Evolutionary conservation across 92 coral and sea anemone genomes (phyloP).

Genomic region (Zoanthus sansibaricus): DNA sequence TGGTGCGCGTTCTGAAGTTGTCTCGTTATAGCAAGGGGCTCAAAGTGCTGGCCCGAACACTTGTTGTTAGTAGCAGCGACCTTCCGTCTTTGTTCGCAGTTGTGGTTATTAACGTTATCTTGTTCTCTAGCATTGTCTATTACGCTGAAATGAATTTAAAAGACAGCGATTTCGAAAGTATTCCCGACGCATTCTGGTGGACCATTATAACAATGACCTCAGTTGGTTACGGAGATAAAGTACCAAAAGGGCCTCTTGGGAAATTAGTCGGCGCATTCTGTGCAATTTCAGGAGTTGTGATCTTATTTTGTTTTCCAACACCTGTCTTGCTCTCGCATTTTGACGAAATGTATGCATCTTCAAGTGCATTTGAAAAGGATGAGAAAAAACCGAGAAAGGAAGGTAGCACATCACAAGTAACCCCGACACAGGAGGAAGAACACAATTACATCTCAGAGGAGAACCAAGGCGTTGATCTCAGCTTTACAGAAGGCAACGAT

Average conservation of each 20-base stretch:
- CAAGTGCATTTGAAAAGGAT: constrained; percentile 35
- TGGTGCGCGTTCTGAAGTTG: constrained; percentile 81
- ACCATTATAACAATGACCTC: constrained; percentile 94
- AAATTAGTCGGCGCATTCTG: constrained; percentile 84
- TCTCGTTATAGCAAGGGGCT: constrained; percentile 93
- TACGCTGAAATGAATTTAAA: constrained; percentile 76
- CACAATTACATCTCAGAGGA: not conserved
- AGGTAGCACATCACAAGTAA: constrained; percentile 15
- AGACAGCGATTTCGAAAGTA: constrained; percentile 84
- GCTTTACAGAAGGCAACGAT: not conserved
- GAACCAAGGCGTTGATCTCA: constrained; percentile 1
- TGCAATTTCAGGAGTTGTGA: constrained; percentile 88
- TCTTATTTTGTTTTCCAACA: constrained; percentile 91
- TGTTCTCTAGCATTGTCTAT: constrained; percentile 88
- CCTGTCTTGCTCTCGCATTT: constrained; percentile 92
- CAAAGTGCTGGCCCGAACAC: constrained; percentile 79
- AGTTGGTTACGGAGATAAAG: constrained; percentile 97
- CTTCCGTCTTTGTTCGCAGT: constrained; percentile 84
- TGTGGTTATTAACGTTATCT: constrained; percentile 76
- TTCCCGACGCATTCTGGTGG: constrained; percentile 98
- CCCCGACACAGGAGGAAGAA: constrained; percentile 25
- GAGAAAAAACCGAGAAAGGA: constrained; percentile 52
- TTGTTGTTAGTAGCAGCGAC: constrained; percentile 83
- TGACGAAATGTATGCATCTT: constrained; percentile 77
- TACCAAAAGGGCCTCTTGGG: constrained; percentile 91